phyloP scores from a whole-genome alignment of 2,797 vertebrate genomes.

The Sphenopsis melanotis region DNA sequence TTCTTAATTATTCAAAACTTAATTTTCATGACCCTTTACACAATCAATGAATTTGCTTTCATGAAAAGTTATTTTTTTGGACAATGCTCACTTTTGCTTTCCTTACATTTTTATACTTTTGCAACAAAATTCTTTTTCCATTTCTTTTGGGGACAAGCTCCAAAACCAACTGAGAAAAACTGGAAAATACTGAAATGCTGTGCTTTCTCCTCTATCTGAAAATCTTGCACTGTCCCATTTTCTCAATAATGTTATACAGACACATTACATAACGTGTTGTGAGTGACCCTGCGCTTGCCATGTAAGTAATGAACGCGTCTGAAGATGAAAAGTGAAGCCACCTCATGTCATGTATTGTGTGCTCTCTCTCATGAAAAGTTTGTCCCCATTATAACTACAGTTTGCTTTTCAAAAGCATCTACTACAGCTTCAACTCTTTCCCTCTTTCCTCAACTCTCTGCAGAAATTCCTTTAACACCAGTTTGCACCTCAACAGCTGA shows the following conservation, averaged over 20 bases:
- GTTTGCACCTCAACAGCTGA: neutral
- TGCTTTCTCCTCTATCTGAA: neutral
- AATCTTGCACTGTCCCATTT: neutral
- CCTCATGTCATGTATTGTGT: neutral
- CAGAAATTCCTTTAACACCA: neutral
- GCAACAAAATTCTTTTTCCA: neutral
- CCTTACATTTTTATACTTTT: neutral
- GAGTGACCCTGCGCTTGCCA: neutral
- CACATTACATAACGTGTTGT: neutral
- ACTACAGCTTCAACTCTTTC: neutral
- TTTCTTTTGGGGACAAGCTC: neutral
- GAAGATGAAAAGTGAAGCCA: neutral
- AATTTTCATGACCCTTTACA: neutral
- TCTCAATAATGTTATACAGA: neutral
- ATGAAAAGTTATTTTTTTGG: neutral
- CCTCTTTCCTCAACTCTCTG: neutral
- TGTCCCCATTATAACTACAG: neutral
- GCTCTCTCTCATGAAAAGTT: neutral
- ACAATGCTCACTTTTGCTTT: neutral
- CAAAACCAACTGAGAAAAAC: neutral
- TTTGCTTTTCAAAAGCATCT: neutral
- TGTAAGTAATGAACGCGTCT: neutral
- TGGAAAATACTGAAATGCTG: neutral
- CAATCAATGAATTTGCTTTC: neutral
- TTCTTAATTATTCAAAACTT: neutral